phyloP scores from a whole-genome alignment of 2,113 vertebrate genomes.

The Amblyornis subalaris region DNA sequence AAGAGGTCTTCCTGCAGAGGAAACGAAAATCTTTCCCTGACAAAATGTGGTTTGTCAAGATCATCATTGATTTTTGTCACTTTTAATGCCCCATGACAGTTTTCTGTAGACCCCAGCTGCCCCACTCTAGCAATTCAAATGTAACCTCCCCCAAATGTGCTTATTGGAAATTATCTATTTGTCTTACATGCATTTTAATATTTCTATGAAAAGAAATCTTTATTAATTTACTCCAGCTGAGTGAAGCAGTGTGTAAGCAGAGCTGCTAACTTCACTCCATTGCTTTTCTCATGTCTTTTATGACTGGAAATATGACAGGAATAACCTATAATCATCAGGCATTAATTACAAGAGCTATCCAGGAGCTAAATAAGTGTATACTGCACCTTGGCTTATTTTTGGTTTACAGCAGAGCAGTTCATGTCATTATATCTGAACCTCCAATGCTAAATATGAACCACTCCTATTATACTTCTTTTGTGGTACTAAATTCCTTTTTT shows the following conservation, averaged over 20 bases:
- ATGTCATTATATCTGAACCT: neutral
- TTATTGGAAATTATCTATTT: neutral
- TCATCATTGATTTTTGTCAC: neutral
- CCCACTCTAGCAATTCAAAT: neutral
- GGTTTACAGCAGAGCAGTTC: neutral
- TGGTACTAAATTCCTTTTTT: neutral
- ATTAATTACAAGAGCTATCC: neutral
- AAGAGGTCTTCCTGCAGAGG: neutral
- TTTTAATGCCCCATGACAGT: neutral
- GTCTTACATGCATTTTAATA: neutral
- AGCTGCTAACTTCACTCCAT: neutral
- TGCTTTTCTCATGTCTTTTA: neutral
- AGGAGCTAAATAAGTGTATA: neutral
- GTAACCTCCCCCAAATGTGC: neutral
- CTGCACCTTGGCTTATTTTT: neutral
- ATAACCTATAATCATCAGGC: neutral
- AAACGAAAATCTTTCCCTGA: neutral
- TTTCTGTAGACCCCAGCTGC: neutral
- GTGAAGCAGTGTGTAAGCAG: neutral
- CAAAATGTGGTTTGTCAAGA: neutral
- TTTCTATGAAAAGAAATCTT: neutral
- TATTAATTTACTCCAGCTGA: neutral
- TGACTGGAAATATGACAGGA: neutral
- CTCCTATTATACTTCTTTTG: neutral
- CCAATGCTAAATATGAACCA: neutral